Percentiles rank a stretch among this genome's conserved stretches.
Evolutionary conservation across 2,888 invertebrate species (phyloP).

Genomic region (Lamellibrachia satsuma): DNA sequence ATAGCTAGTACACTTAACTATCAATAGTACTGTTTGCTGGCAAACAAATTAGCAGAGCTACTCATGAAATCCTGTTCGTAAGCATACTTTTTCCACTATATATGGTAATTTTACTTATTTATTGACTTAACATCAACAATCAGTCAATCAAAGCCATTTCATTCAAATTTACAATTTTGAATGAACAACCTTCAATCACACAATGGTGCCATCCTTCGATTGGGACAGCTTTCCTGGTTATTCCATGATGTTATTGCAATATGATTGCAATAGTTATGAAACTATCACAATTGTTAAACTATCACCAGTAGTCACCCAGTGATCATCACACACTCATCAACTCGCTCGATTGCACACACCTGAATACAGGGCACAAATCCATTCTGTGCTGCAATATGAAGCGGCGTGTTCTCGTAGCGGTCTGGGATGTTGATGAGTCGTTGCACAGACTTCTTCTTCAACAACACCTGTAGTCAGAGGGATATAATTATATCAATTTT

Average conservation of each 20-base stretch:
- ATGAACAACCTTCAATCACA: no score
- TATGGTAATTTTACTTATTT: no score
- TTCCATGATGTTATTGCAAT: no score
- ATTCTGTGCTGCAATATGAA: constrained; percentile 67
- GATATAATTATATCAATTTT: not conserved
- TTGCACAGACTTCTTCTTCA: constrained; percentile 50
- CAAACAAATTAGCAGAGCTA: no score
- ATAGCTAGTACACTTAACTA: not conserved
- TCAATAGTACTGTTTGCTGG: no score
- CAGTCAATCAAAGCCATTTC: no score
- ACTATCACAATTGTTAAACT: not conserved
- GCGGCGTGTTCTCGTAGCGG: constrained; percentile 66
- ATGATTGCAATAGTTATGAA: not conserved
- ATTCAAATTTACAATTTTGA: no score
- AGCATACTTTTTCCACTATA: no score
- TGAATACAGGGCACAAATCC: constrained; percentile 55
- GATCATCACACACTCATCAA: not conserved
- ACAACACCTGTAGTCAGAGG: constrained; percentile 53
- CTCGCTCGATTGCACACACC: constrained; percentile 42
- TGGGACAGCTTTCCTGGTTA: no score
- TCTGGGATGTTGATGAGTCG: constrained; percentile 64
- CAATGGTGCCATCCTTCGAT: no score
- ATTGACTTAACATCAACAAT: no score
- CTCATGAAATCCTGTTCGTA: no score
- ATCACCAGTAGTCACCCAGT: not conserved